Evolutionary conservation across 2,797 vertebrate species (phyloP).

Genomic region (Siniperca undulata): DNA sequence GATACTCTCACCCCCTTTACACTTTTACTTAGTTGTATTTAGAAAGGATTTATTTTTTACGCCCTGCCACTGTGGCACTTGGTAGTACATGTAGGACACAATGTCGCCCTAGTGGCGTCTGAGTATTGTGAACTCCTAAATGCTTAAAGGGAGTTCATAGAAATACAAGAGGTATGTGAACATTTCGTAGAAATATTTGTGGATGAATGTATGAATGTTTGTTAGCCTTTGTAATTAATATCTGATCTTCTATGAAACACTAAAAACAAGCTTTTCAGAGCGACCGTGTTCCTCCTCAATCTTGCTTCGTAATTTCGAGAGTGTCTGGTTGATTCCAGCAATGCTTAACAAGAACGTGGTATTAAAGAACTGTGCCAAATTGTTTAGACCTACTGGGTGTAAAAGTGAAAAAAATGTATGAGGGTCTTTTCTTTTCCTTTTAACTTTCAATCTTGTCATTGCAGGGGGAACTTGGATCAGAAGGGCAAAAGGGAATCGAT

Average conservation of each 20-base stretch:
- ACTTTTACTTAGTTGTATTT: slow-evolving; percentile 31
- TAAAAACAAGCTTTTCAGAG: neutral
- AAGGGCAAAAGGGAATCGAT: slow-evolving; percentile 80
- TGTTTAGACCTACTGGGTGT: slow-evolving; percentile 1
- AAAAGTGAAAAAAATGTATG: slow-evolving; percentile 25
- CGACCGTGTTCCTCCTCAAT: neutral
- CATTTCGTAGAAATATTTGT: slow-evolving; percentile 8
- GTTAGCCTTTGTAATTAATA: neutral
- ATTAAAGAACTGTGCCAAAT: neutral
- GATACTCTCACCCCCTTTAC: slow-evolving; percentile 14
- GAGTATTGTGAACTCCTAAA: neutral
- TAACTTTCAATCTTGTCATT: slow-evolving; percentile 76
- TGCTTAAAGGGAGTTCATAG: neutral
- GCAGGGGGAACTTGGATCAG: slow-evolving; percentile 81
- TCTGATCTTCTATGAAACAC: neutral
- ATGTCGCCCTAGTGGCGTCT: neutral
- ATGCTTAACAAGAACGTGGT: neutral
- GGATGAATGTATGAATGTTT: slow-evolving; percentile 1
- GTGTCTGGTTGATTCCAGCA: neutral
- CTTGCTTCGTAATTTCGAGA: neutral
- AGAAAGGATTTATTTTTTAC: slow-evolving; percentile 11
- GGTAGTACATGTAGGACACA: neutral
- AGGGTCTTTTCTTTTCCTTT: slow-evolving; percentile 60
- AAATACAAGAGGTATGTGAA: neutral
- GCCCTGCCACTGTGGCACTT: neutral